Conservation (phyloP, 1,140 invertebrate species). For the Oryctes rhinoceros region DNA sequence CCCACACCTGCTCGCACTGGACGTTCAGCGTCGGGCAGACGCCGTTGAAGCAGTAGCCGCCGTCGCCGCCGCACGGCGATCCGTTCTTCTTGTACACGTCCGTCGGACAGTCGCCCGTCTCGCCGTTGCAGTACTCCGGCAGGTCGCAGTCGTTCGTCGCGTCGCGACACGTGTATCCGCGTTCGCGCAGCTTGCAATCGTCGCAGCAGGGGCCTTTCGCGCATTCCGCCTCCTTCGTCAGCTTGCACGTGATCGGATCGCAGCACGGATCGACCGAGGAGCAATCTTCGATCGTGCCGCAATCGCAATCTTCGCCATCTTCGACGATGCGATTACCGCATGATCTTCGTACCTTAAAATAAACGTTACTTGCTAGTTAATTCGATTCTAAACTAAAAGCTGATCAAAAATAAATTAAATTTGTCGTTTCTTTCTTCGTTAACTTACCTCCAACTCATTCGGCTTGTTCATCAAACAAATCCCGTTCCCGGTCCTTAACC, state of each 20-base stretch:
- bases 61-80: constrained; percentile 67
- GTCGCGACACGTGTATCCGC: constrained; percentile 82
- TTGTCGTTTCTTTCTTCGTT: neutral
- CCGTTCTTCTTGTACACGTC: constrained; percentile 94
- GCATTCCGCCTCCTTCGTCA: constrained; percentile 91
- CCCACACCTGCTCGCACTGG: constrained; percentile 94
- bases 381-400: no score
- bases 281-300: constrained; percentile 88
- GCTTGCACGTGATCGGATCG: constrained; percentile 93
- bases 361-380: no score
- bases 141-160: constrained; percentile 93
- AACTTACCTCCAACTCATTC: constrained; percentile 83
- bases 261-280: constrained; percentile 88
- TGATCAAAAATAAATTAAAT: no score
- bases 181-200: constrained; percentile 72
- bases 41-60: constrained; percentile 90
- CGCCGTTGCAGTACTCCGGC: constrained; percentile 89
- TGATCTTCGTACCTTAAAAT: constrained; percentile 69
- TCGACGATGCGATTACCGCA: constrained; percentile 96
- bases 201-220: constrained; percentile 91
- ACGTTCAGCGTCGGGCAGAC: constrained; percentile 85
- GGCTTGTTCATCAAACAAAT: constrained; percentile 91
- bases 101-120: constrained; percentile 83
- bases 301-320: constrained; percentile 95
- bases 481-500: constrained; percentile 79